Evolutionary conservation across 1,140 invertebrate genomes (phyloP), one percentile per base, ranked within the genome.

Genomic region (Heliconius hermathena): DNA sequence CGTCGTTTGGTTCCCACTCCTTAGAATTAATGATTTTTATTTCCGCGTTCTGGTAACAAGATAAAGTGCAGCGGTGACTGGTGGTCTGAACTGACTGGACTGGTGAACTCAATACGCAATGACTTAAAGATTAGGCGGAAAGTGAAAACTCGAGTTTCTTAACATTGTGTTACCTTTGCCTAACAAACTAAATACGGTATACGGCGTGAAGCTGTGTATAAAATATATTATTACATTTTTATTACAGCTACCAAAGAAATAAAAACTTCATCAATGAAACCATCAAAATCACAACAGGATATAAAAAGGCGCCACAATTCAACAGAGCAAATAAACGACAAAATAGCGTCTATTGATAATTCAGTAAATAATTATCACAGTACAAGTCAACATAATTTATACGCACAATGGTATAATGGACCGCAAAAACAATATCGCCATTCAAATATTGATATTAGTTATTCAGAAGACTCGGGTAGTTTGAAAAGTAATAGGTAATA

Each of bases 231-330:
- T 52, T 1, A 20, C 18, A 52, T 16, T 8, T 57, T 29, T 29
- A 26, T 66, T 66, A 26, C 81, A 94, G 92, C 86, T 29, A 71
- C 87, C 49, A 93, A 92, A 83, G 92, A 92, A n/a, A 54, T 87
- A 33, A 90, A 86, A 81, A 81, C 82, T 20, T 83, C 90, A 26
- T 90, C 88, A 20, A 66, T 92, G 2, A 94, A 91, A 77, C 71
- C 90, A 2, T 80, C 90, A 20, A 93, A 90, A 82, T 83, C 87
- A 11, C 85, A 85, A 71, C 57, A 74, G 6, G 93, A 93, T 20
- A 49, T 87, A 11, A 93, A 93, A 52, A 97, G 96, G 82, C 95
- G 95, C 79, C 88, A 95, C 90, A 85, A 96, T 88, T 94, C 95
- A 29, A 89, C 95, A 57, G 95, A 96, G 87, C 94, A 96, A 73